phyloP scores from a whole-genome alignment of 2,113 vertebrate species.

The Melanostigma gelatinosum region DNA sequence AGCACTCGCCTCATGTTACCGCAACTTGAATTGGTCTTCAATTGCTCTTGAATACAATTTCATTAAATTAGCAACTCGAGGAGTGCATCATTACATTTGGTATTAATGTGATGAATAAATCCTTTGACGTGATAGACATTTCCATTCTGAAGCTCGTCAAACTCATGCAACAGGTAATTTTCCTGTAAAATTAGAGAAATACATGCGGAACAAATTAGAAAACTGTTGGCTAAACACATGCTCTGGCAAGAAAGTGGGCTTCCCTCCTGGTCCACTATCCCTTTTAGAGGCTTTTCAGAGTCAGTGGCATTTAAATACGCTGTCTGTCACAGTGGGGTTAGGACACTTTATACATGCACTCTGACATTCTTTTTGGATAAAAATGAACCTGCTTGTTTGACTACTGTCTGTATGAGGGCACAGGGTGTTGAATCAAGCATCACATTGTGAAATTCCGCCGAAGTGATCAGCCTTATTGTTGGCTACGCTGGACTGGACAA shows the following conservation, averaged over 20 bases:
- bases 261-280: slow-evolving; percentile 8
- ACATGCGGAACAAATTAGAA: not conserved
- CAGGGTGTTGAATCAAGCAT: not conserved
- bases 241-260: not conserved
- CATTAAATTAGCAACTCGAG: slow-evolving; percentile 63
- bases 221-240: slow-evolving; percentile 7
- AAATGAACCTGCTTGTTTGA: slow-evolving; percentile 25
- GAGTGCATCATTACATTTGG: slow-evolving; percentile 54
- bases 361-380: not conserved
- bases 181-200: slow-evolving; percentile 24
- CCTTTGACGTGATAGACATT: slow-evolving; percentile 46
- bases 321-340: not conserved
- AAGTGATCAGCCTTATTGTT: slow-evolving; percentile 21
- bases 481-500: not conserved
- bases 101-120: slow-evolving; percentile 50
- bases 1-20: slow-evolving; percentile 58
- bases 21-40: slow-evolving; percentile 60
- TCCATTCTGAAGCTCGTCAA: slow-evolving; percentile 19
- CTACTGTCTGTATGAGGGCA: not conserved
- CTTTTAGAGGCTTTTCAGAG: slow-evolving; percentile 14
- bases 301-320: slow-evolving; percentile 20
- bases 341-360: not conserved
- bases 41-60: slow-evolving; percentile 65
- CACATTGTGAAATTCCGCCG: slow-evolving; percentile 16
- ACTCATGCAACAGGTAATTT: slow-evolving; percentile 20